Evolutionary conservation across 1,140 invertebrate species (phyloP).

Genomic region (Goniozus legneri): DNA sequence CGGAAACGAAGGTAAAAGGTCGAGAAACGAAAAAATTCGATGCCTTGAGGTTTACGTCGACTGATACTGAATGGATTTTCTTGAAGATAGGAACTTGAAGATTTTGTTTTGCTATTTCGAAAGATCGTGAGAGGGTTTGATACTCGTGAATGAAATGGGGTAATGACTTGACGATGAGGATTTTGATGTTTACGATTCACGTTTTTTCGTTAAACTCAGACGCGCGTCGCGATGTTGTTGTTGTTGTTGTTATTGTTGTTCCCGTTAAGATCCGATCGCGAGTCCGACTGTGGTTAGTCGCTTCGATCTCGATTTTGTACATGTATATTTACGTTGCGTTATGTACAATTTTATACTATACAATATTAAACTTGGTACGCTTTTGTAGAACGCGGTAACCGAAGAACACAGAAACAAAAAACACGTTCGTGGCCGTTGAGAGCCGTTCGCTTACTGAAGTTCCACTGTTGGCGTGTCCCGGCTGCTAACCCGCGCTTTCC

Average conservation of each 20-base stretch:
- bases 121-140: no score
- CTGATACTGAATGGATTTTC: not conserved
- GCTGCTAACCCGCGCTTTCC: constrained; percentile 51
- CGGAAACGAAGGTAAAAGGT: constrained; percentile 23
- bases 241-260: constrained; percentile 3
- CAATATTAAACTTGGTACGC: no score
- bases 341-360: not conserved
- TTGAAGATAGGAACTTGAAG: no score
- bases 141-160: no score
- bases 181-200: no score
- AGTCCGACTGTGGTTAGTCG: not conserved
- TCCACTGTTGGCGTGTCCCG: constrained; percentile 37
- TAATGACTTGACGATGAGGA: no score
- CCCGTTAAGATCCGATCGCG: no score
- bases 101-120: no score
- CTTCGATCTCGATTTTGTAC: not conserved
- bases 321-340: not conserved
- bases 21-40: constrained; percentile 15
- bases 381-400: constrained; percentile 32
- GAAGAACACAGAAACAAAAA: constrained; percentile 34
- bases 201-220: no score
- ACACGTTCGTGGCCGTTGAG: constrained; percentile 34
- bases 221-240: not conserved
- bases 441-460: constrained; percentile 52
- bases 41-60: no score